Evolutionary conservation across 2,888 invertebrate species (phyloP), one percentile per base, ranked within the genome.

Genomic region (Epiblema foenella): DNA sequence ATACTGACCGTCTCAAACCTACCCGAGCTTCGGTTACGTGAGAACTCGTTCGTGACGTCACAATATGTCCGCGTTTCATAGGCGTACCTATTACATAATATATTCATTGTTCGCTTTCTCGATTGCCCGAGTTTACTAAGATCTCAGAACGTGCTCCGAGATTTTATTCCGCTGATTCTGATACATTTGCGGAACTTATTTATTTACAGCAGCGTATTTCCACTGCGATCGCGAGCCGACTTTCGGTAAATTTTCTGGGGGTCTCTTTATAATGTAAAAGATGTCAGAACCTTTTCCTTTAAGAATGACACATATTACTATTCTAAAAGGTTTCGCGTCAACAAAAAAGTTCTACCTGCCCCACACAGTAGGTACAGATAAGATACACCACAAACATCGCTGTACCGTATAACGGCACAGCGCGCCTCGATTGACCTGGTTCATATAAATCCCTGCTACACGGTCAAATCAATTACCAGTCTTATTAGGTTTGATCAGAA

Each of bases 51-150:
- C 58, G 69, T 69, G 69, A 65, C 69, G 69, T 69, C 69, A 69
- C 69, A 65, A 65, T 69, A 64, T 69, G 69, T 58, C 69, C 58
- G 69, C 64, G 58, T 65, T 69, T 46, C 64, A 42, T 65, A 59
- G 69, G 69, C 69, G 64, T 42, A 64, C 52, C 54, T 64, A 69
- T 69, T 69, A 69, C 69, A 69, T 69, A 64, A 69, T 65, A 65
- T 59, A 69, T 69, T 69, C 69, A 69, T 65, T 69, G 69, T 69
- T 69, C 69, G 33, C 69, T 69, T 69, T 69, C 69, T 69, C 64
- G 69, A 39, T 51, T 39, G 42, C 64, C 42, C 58, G 58, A 59
- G 42, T 58, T 9, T 57, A 64, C 42, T 24, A 69, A 69, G 51
- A 69, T 69, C 37, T 59, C 42, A n/a, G 64, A 64, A 64, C 52